Evolutionary conservation across 2,888 invertebrate genomes (phyloP).

Genomic region (Dorcus hopei): DNA sequence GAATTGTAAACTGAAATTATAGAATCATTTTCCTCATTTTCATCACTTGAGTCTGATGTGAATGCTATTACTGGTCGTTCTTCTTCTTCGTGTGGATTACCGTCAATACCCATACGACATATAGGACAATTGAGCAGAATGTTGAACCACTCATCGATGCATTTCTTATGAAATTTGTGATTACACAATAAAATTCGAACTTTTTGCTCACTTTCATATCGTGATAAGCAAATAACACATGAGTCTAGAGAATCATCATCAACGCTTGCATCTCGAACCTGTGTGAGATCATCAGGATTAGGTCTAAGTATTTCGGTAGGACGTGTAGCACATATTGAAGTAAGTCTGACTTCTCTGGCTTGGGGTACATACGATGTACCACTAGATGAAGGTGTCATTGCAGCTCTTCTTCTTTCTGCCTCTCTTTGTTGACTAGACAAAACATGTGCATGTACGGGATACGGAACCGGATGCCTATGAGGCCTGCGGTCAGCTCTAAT

Average conservation of each 20-base stretch:
- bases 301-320: neutral
- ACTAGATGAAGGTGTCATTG: neutral
- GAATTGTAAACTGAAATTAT: neutral
- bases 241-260: neutral
- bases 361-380: neutral
- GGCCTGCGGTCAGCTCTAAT: neutral
- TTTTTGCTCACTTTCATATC: neutral
- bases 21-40: neutral
- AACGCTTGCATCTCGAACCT: too few species aligned
- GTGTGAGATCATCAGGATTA: neutral
- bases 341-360: neutral
- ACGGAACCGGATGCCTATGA: neutral
- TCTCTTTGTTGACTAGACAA: neutral
- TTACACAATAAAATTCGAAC: neutral
- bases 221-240: neutral
- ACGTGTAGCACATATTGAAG: neutral
- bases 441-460: neutral
- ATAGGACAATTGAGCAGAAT: neutral
- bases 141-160: neutral
- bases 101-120: neutral
- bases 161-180: neutral
- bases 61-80: neutral
- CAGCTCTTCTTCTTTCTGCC: neutral
- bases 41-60: neutral
- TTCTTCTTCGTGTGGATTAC: neutral